These are phyloP conservation scores for Acestrorhynchus altus DNA, from an alignment of 2,797 vertebrate genomes.

Conservation along the genomic window DNA sequence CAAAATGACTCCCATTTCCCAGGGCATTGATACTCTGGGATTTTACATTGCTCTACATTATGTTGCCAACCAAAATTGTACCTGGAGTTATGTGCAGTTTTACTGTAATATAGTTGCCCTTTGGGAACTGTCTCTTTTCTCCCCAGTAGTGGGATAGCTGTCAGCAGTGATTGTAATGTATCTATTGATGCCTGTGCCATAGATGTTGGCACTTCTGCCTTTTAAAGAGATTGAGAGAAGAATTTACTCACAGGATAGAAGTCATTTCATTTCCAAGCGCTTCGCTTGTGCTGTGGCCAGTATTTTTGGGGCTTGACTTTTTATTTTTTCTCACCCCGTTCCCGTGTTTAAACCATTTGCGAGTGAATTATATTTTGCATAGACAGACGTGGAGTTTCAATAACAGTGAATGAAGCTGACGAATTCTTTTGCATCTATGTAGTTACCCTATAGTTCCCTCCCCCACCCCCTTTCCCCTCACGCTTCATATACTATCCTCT, in stretches of 20 bases:
- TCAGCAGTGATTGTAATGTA: slow-evolving; percentile 62
- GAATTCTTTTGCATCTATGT: slow-evolving; percentile 60
- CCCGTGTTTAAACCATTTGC: slow-evolving; percentile 58
- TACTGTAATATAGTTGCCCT: slow-evolving; percentile 55
- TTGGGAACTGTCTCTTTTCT: slow-evolving; percentile 40
- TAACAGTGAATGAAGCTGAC: slow-evolving; percentile 61
- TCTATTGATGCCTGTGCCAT: slow-evolving; percentile 57
- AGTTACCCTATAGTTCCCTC: slow-evolving; percentile 7
- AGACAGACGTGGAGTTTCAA: slow-evolving; percentile 62
- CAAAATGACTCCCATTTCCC: slow-evolving; percentile 37
- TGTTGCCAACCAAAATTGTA: slow-evolving; percentile 57
- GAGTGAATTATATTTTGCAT: slow-evolving; percentile 61
- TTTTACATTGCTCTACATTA: slow-evolving; percentile 50
- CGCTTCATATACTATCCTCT: slow-evolving; percentile 44
- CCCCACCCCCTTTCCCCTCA: background rate
- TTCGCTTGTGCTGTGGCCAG: slow-evolving; percentile 48
- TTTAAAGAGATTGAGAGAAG: slow-evolving; percentile 58
- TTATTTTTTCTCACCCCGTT: slow-evolving; percentile 37
- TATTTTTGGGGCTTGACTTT: slow-evolving; percentile 47
- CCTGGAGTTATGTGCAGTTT: slow-evolving; percentile 56
- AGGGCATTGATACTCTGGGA: slow-evolving; percentile 38
- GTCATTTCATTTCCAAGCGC: slow-evolving; percentile 49
- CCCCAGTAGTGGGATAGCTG: slow-evolving; percentile 53
- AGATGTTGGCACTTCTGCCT: slow-evolving; percentile 55
- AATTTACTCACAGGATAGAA: slow-evolving; percentile 55